phyloP scores from a whole-genome alignment of 2,888 invertebrate genomes.

The Thera obeliscata region DNA sequence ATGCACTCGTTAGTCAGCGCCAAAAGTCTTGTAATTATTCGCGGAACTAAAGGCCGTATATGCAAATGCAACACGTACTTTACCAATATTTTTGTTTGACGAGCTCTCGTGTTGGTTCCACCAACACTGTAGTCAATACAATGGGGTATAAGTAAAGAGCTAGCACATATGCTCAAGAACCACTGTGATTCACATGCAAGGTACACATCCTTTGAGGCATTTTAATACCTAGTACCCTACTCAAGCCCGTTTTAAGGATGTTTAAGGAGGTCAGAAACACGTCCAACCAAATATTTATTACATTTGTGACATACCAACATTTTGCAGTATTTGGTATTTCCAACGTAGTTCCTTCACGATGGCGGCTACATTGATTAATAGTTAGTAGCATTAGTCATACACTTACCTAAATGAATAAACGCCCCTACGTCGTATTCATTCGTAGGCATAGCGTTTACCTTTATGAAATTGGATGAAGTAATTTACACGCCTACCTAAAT shows the following conservation, averaged over 20 bases:
- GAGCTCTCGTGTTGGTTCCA: slow-evolving; percentile 14
- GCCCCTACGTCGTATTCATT: slow-evolving; percentile 1
- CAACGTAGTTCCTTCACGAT: background rate
- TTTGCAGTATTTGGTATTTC: background rate
- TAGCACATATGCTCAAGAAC: background rate
- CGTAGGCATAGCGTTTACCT: background rate
- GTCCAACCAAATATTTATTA: background rate
- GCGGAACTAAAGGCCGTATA: slow-evolving; percentile 13
- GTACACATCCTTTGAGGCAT: background rate
- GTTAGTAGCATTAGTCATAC: background rate
- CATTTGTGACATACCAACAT: background rate
- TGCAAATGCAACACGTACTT: slow-evolving; percentile 21
- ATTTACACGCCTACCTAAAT: slow-evolving; percentile 22
- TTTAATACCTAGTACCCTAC: background rate
- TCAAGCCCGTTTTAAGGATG: background rate
- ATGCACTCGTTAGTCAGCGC: background rate
- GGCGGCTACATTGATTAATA: background rate
- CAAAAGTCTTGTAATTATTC: slow-evolving; percentile 3
- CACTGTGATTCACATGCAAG: background rate
- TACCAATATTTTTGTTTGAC: slow-evolving; percentile 18
- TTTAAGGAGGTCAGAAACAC: background rate
- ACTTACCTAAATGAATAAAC: background rate
- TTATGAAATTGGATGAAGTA: slow-evolving; percentile 17
- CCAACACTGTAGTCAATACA: slow-evolving; percentile 16
- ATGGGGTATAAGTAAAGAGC: slow-evolving; percentile 14